Evolutionary conservation across 1,140 invertebrate genomes (phyloP), one percentile per base, ranked within the genome.

Genomic region (Drosophila kanapiae): DNA sequence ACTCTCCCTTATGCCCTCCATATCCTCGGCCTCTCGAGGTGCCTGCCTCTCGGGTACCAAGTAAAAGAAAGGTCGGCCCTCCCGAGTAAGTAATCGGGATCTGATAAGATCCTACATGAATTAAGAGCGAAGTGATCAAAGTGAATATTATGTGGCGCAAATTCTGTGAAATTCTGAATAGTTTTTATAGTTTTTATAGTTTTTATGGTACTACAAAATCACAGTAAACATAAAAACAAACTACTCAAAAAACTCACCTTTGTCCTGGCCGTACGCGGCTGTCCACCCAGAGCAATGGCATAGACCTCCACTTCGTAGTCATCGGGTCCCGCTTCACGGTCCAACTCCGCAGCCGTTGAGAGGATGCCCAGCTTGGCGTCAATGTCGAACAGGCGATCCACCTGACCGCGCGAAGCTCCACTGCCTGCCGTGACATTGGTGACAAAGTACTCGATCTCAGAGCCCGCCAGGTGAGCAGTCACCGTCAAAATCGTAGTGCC

Each of bases 371-470:
- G 95, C 78, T 96, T 96, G 5, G 96, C 95, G 93, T 99, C 98
- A 77, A 99, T 96, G 82, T 97, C 96, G 92, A 99, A 98, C 61
- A 97, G 94, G 79, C 96, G 95, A 91, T 97, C 96, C 72, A 96
- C 96, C 93, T 97, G 96, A 3, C 60, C 48, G 29, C 45, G 45
- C 4, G 23, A 35, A 3, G 40, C 47, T 8, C 45, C 57, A 35
- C 42, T 31, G 13, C 64, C 49, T 0, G 95, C 95, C 42, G 98
- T 98, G 90, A 98, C 96, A 93, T 98, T 98, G 60, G 97, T 97
- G 90, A 99, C 96, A 93, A 97, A 99, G 94, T 98, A 99, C 91
- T 98, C 97, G 82, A 98, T 94, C 68, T 96, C 96, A 47, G 94
- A 93, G 8, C 93, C 93, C 51, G 77, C 79, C 79, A 94, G 94